These are phyloP conservation scores for Trachelus tabidus DNA, from an alignment of 2,888 invertebrate species.

Conservation along the genomic window DNA sequence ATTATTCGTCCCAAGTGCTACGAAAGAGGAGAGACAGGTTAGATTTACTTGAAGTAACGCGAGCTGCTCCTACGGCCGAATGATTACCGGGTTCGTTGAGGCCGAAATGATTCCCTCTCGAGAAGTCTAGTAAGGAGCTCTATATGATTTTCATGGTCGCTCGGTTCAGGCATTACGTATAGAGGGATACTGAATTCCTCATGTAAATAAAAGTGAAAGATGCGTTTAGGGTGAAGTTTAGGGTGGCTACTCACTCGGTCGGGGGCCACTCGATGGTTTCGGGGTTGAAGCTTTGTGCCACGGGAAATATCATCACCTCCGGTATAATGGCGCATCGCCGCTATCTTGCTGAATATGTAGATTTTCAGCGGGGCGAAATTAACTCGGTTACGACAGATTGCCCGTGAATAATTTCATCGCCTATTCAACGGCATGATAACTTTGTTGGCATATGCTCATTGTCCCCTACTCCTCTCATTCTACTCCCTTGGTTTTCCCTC, in stretches of 20 bases:
- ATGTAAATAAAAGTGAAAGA: not conserved
- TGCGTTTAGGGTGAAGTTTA: not conserved
- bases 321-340: slow-evolving; percentile 8
- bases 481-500: slow-evolving; percentile 21
- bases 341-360: slow-evolving; percentile 43
- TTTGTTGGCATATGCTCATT: slow-evolving; percentile 59
- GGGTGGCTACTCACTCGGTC: not conserved
- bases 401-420: slow-evolving; percentile 61
- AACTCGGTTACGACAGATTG: slow-evolving; percentile 62
- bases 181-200: not conserved
- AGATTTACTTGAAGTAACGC: not conserved
- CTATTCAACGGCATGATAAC: slow-evolving; percentile 57
- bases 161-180: not conserved
- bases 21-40: not conserved
- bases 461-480: slow-evolving; percentile 31
- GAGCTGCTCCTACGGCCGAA: not conserved
- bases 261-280: not conserved
- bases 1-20: not conserved
- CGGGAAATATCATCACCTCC: slow-evolving; percentile 5
- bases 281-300: not conserved
- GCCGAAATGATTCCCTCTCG: not conserved
- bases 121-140: not conserved
- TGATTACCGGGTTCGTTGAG: not conserved
- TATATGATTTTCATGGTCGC: not conserved
- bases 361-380: slow-evolving; percentile 48